These are phyloP conservation scores for Oreochromis spilurus DNA, from an alignment of 2,113 vertebrate genomes.

Conservation along the genomic window DNA sequence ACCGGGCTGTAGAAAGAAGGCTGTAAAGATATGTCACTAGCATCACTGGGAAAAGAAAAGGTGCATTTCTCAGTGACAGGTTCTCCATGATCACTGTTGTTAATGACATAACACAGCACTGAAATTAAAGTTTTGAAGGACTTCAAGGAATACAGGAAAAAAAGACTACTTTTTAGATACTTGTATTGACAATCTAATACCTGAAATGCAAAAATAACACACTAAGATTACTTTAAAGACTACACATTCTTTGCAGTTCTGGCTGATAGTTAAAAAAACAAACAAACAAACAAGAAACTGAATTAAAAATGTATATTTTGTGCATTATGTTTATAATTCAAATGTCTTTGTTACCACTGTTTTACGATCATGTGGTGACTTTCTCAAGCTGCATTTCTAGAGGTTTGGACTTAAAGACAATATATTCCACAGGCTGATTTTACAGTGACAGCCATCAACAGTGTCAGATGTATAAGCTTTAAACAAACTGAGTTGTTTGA, in stretches of 20 bases:
- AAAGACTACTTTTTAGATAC: neutral
- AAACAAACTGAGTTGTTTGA: rapidly evolving
- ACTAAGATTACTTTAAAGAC: rapidly evolving
- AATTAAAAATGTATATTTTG: neutral
- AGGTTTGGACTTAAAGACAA: rapidly evolving
- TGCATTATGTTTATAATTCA: neutral
- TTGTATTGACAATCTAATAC: neutral
- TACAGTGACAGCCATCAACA: neutral
- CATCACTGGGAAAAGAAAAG: neutral
- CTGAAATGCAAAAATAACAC: neutral
- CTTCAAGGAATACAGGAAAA: neutral
- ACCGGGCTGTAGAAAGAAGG: neutral
- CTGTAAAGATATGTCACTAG: neutral
- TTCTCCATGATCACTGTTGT: neutral
- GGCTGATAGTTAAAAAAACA: neutral
- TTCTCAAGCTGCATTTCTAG: neutral
- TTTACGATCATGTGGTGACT: neutral
- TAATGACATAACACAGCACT: neutral
- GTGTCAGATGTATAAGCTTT: neutral
- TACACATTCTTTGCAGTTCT: rapidly evolving
- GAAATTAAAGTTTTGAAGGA: neutral
- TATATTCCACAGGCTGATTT: neutral
- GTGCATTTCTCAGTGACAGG: neutral
- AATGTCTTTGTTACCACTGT: rapidly evolving
- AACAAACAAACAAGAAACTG: neutral